Conservation (phyloP, 2,888 invertebrate genomes). For the Mycogona germanica region DNA sequence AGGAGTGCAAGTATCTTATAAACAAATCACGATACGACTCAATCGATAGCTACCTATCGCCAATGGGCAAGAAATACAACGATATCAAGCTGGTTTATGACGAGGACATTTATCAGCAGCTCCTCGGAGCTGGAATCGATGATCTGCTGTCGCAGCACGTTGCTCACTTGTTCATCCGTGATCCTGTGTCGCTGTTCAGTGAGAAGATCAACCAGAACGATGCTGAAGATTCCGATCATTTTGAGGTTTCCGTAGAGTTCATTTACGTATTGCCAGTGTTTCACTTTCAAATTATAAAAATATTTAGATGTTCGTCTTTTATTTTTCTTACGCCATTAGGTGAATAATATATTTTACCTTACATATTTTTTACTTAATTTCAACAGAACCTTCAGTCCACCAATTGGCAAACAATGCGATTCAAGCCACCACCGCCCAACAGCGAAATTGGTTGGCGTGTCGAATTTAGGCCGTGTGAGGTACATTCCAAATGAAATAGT, state of each 20-base stretch:
- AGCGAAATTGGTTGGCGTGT: constrained; percentile 98
- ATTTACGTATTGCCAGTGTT: not conserved
- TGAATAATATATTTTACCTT: constrained; percentile 7
- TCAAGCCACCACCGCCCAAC: constrained; percentile 95
- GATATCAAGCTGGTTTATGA: constrained; percentile 87
- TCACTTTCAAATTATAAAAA: constrained; percentile 5
- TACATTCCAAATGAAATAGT: not conserved
- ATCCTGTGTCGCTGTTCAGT: constrained; percentile 86
- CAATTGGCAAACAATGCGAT: constrained; percentile 99
- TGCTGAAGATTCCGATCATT: constrained; percentile 88
- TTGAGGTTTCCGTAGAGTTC: constrained; percentile 55
- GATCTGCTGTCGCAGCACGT: constrained; percentile 86
- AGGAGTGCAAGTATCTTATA: constrained; percentile 65
- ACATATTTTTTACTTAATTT: constrained; percentile 5
- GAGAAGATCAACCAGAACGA: constrained; percentile 94
- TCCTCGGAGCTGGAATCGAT: constrained; percentile 78
- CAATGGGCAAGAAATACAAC: constrained; percentile 79
- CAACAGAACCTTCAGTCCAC: constrained; percentile 92
- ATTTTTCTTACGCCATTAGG: not conserved
- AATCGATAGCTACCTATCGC: constrained; percentile 91
- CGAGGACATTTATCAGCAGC: constrained; percentile 61
- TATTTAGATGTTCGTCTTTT: constrained; percentile 6
- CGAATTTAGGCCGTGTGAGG: constrained; percentile 95
- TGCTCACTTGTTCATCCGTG: constrained; percentile 95
- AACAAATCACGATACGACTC: constrained; percentile 93